Evolutionary conservation across 2,888 invertebrate genomes (phyloP).

Genomic region (Lysandra coridon): DNA sequence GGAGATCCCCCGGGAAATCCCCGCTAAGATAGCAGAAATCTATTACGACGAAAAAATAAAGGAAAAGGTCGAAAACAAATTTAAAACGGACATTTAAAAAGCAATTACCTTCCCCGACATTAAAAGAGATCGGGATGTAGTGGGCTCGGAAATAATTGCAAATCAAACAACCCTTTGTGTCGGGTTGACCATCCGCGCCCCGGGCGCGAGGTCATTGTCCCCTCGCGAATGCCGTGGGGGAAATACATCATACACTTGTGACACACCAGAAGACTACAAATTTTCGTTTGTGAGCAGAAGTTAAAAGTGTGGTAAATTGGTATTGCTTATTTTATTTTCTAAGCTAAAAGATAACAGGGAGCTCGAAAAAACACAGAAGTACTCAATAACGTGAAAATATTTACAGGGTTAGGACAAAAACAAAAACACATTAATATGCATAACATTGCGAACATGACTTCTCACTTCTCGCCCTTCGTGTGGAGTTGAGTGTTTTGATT

Average conservation of each 20-base stretch:
- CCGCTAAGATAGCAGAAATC: slow-evolving; percentile 10
- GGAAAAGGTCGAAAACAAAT: slow-evolving; percentile 26
- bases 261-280: background rate
- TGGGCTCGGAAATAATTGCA: slow-evolving; percentile 38
- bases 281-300: background rate
- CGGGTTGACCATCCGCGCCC: slow-evolving; percentile 46
- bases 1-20: slow-evolving; percentile 1
- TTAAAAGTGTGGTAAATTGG: background rate
- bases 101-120: slow-evolving; percentile 29
- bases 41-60: slow-evolving; percentile 13
- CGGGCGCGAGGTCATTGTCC: slow-evolving; percentile 42
- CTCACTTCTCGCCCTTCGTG: background rate
- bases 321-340: background rate
- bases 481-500: slow-evolving; percentile 13
- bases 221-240: slow-evolving; percentile 28
- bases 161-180: slow-evolving; percentile 43
- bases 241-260: background rate
- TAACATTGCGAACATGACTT: background rate
- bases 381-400: background rate
- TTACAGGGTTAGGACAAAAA: background rate
- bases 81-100: slow-evolving; percentile 30
- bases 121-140: slow-evolving; percentile 30
- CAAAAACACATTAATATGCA: background rate
- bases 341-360: background rate
- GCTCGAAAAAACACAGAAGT: background rate